These are phyloP conservation scores for Rhinoderma darwinii DNA, from an alignment of 2,113 vertebrate genomes.

Conservation along the genomic window DNA sequence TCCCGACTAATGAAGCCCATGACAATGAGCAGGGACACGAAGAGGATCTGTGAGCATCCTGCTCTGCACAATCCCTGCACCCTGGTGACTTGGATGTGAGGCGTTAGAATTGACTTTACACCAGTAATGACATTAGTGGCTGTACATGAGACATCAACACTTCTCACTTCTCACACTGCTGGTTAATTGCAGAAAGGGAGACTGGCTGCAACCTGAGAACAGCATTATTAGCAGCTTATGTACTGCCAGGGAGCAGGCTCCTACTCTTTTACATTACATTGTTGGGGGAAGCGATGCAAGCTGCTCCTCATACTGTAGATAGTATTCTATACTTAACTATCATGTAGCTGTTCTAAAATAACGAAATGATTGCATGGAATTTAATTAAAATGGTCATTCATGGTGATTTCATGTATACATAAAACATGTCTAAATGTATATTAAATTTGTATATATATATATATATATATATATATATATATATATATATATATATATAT, in stretches of 20 bases:
- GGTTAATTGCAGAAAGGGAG: constrained; percentile 41
- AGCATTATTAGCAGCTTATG: constrained; percentile 27
- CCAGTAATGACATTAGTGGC: constrained; percentile 55
- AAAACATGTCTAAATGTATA: too few relatives aligned
- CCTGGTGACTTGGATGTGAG: constrained; percentile 53
- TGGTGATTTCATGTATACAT: too few relatives aligned
- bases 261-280: neutral
- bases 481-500: too few relatives aligned
- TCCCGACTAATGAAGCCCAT: constrained; percentile 47
- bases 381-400: too few relatives aligned
- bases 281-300: too few relatives aligned
- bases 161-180: constrained; percentile 35
- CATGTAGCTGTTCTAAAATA: too few relatives aligned
- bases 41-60: constrained; percentile 3
- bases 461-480: too few relatives aligned
- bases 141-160: constrained; percentile 53
- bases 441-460: too few relatives aligned
- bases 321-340: too few relatives aligned
- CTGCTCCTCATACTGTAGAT: neutral
- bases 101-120: constrained; percentile 52
- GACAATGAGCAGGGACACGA: constrained; percentile 31
- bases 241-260: neutral
- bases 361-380: neutral
- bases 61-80: constrained; percentile 28
- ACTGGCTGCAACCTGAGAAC: constrained; percentile 1